Evolutionary conservation across 2,113 vertebrate species (phyloP).

Genomic region (Urocynchramus pylzowi): DNA sequence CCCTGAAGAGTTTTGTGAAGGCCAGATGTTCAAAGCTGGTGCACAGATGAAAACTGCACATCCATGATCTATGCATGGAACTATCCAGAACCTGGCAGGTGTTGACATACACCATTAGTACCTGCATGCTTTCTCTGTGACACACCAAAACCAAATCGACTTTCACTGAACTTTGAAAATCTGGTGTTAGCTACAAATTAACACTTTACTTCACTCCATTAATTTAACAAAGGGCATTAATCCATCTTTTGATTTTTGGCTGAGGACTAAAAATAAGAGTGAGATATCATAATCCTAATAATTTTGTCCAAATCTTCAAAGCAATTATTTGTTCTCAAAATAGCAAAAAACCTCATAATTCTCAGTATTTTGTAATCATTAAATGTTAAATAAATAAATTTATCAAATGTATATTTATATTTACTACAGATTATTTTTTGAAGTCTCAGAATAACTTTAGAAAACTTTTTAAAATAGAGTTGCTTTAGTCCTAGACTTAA

Average conservation of each 20-base stretch:
- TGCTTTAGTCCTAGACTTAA: neutral
- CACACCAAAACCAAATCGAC: neutral
- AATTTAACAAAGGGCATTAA: neutral
- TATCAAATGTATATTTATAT: neutral
- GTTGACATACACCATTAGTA: neutral
- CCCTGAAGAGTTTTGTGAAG: neutral
- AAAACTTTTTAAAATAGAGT: neutral
- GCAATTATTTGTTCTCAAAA: neutral
- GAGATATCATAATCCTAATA: neutral
- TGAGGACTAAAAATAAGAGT: neutral
- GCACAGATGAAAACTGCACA: neutral
- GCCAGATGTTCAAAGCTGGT: slow-evolving; percentile 38
- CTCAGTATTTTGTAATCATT: neutral
- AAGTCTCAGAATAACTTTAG: neutral
- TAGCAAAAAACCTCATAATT: neutral
- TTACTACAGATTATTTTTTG: neutral
- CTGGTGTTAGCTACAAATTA: neutral
- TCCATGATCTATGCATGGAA: neutral
- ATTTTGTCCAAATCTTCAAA: neutral
- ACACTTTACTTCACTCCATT: neutral
- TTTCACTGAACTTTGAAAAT: slow-evolving; percentile 1
- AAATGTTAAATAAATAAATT: neutral
- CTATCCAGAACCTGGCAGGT: neutral
- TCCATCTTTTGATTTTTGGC: neutral
- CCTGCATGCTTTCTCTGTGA: neutral